Conservation (phyloP, 2,113 vertebrate genomes). For the Datnioides undecimradiatus region DNA sequence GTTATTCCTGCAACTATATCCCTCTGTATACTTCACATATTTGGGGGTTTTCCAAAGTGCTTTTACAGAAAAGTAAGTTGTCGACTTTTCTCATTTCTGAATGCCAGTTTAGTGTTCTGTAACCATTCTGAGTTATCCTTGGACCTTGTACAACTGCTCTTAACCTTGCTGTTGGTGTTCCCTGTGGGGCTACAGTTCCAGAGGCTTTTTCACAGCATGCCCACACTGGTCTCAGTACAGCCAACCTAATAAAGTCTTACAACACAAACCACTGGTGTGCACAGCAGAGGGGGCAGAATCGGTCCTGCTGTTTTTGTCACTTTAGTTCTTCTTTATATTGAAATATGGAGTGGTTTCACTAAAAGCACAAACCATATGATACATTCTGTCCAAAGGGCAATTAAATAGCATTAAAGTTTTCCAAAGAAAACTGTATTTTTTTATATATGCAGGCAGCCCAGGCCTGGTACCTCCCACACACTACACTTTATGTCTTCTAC, state of each 20-base stretch:
- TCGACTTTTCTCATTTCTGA: not conserved
- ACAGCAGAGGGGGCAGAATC: not conserved
- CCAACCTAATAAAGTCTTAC: conserved; percentile 41
- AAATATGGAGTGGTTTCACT: not conserved
- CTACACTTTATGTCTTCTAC: not conserved
- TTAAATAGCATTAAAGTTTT: not conserved
- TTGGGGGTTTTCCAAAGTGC: no score
- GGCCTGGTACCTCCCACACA: not conserved
- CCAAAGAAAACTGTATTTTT: no score
- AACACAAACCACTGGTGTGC: conserved; percentile 45
- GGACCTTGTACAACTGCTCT: conserved; percentile 13
- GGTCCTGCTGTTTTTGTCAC: conserved; percentile 39
- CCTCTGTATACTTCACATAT: not conserved
- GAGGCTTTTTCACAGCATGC: conserved; percentile 49
- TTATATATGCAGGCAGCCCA: not conserved
- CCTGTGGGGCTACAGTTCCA: conserved; percentile 35
- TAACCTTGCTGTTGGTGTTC: conserved; percentile 38
- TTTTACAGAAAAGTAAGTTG: not conserved
- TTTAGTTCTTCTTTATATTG: conserved; percentile 26
- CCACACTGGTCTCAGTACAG: conserved; percentile 29
- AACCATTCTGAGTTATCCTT: conserved; percentile 12
- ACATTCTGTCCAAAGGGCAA: not conserved
- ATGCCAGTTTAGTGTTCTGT: conserved; percentile 2
- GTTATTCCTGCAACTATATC: not conserved
- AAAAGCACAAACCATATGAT: conserved; percentile 8